Conservation (phyloP, 2,113 vertebrate species). For the Carlito syrichta region DNA sequence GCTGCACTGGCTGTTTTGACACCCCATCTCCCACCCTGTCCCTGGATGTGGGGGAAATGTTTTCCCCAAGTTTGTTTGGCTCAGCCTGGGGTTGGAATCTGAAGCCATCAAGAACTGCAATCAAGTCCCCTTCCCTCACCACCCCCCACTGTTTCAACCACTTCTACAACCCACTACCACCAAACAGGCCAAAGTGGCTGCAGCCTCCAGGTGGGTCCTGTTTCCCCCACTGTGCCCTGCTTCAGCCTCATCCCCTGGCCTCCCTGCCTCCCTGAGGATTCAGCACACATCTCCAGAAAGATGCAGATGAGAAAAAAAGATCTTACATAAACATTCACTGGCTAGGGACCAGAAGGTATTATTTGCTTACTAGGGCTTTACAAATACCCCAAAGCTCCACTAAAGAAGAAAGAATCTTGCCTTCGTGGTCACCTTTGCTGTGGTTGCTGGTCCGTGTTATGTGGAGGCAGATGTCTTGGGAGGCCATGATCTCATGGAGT, state of each 20-base stretch:
- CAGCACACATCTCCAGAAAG: constrained; percentile 73
- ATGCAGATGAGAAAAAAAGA: constrained; percentile 60
- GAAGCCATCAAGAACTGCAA: constrained; percentile 21
- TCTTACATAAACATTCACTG: constrained; percentile 66
- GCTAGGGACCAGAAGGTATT: constrained; percentile 62
- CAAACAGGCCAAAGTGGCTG: not conserved
- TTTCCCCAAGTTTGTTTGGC: not conserved
- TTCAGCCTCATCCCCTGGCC: constrained; percentile 53
- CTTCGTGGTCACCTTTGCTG: constrained; percentile 40
- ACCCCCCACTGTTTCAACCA: too few relatives aligned
- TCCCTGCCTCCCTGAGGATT: constrained; percentile 33
- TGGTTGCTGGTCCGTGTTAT: not conserved
- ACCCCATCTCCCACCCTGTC: not conserved
- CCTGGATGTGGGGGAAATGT: not conserved
- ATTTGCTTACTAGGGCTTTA: constrained; percentile 69
- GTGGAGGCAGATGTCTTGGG: not conserved
- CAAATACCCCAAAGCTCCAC: constrained; percentile 60
- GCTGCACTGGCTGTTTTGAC: not conserved
- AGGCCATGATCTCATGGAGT: not conserved
- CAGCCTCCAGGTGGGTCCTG: constrained; percentile 63
- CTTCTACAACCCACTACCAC: too few relatives aligned
- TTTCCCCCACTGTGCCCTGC: constrained; percentile 33
- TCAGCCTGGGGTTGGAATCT: not conserved
- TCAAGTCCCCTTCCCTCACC: not conserved
- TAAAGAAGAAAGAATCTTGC: constrained; percentile 27